A percentile compares a stretch with the other conserved stretches of the same genome.
Conservation (phyloP, 2,113 vertebrate genomes). For the Ceyx margarethae region DNA sequence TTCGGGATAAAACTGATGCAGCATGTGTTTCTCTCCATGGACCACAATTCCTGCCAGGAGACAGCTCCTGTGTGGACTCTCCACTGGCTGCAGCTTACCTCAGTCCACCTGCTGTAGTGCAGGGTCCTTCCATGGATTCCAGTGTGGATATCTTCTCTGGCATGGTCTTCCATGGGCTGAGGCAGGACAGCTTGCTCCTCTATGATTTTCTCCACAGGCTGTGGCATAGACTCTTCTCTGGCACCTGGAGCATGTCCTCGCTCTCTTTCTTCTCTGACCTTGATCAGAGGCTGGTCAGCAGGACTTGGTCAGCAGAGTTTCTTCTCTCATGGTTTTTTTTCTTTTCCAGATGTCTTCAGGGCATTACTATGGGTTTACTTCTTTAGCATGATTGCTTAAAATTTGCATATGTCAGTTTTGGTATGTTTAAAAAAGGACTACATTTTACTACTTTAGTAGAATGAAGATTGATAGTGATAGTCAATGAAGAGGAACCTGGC, state of each 20-base stretch:
- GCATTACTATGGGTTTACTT: neutral
- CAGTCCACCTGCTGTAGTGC: neutral
- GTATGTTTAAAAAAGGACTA: neutral
- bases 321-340: neutral
- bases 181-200: neutral
- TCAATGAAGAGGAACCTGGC: neutral
- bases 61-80: neutral
- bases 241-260: neutral
- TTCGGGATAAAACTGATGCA: neutral
- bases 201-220: neutral
- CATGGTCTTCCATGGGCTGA: neutral
- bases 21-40: neutral
- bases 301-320: neutral
- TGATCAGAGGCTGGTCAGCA: too few relatives aligned
- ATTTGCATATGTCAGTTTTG: neutral
- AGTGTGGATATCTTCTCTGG: neutral
- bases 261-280: neutral
- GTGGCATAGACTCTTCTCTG: fast-evolving
- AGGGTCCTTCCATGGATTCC: neutral
- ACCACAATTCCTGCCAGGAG: neutral
- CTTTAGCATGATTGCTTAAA: neutral
- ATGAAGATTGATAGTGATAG: neutral
- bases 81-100: neutral
- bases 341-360: neutral
- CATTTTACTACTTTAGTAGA: neutral